Evolutionary conservation across 2,888 invertebrate genomes (phyloP), one percentile per base, ranked within the genome.

Genomic region (Ptychoptera albimana): DNA sequence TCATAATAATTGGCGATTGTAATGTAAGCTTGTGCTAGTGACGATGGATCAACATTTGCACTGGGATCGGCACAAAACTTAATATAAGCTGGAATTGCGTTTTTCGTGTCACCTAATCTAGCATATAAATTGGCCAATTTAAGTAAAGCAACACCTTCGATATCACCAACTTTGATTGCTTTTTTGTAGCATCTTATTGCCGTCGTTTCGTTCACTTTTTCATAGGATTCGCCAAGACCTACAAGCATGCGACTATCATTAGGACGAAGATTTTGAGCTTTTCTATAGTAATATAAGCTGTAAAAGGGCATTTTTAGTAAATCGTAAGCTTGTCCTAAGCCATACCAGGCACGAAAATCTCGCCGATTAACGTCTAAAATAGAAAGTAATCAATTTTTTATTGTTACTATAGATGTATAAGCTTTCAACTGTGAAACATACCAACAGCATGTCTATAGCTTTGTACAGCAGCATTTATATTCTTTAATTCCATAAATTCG

Each of bases 331-430:
- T 98, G 97, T 0, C 98, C 98, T 30, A 98, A 73, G 8, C 97
- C 97, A 64, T 98, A 98, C 97, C 97, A 99, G 1, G 96, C 97
- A 50, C 97, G 75, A 59, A 92, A 96, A 63, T 97, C 96, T 50
- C 88, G 73, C 56, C 83, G 77, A 63, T 96, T 94, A 1, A 94
- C 87, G 69, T 94, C 91, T 87, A 64, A 42, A 23, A n/a, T 39
- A 13, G 31, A 29, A 14, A 35, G 2, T 36, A 43, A 42, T 10
- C 31, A 13, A 15, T 15, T n/a, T n/a, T n/a, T n/a, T n/a, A n/a
- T n/a, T n/a, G n/a, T n/a, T 14, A 2, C 8, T 11, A 14, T 39
- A 23, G 10, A 35, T 31, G 23, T 41, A 10, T 35, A 35, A n/a
- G 7, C 8, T 44, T 7, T 37, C 4, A 37, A 34, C 9, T 34